Conservation (phyloP, 2,113 vertebrate genomes). For the Corythornis cristatus region DNA sequence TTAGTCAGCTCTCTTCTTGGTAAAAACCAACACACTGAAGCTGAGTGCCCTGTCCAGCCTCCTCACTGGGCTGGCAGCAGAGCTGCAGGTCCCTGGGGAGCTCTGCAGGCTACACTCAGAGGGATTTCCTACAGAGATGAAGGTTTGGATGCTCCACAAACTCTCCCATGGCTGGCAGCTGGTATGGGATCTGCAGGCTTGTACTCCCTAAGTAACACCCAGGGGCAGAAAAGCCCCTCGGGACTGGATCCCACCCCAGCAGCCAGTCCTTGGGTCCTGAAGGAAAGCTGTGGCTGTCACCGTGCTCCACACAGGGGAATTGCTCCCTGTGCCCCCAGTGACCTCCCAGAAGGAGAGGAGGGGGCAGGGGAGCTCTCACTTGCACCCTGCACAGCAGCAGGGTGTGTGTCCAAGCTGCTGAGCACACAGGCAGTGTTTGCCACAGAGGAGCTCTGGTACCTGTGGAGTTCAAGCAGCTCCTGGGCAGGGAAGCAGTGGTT, state of each 20-base stretch:
- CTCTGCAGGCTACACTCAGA: not conserved
- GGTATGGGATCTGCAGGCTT: not conserved
- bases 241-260: not conserved
- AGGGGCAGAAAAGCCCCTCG: not conserved
- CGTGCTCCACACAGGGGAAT: fast-evolving
- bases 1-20: not conserved
- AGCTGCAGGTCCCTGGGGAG: not conserved
- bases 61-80: not conserved
- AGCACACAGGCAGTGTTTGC: not conserved
- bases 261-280: not conserved
- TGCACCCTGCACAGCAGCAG: fast-evolving
- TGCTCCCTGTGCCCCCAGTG: not conserved
- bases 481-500: not conserved
- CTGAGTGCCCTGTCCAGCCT: not conserved
- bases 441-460: not conserved
- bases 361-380: not conserved
- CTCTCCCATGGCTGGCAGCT: not conserved
- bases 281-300: not conserved
- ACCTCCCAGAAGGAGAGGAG: not conserved
- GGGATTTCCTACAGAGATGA: not conserved
- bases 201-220: not conserved
- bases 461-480: not conserved
- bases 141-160: not conserved
- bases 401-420: fast-evolving
- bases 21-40: not conserved